phyloP scores from a whole-genome alignment of 2,888 invertebrate species.

The Morpho helenor region DNA sequence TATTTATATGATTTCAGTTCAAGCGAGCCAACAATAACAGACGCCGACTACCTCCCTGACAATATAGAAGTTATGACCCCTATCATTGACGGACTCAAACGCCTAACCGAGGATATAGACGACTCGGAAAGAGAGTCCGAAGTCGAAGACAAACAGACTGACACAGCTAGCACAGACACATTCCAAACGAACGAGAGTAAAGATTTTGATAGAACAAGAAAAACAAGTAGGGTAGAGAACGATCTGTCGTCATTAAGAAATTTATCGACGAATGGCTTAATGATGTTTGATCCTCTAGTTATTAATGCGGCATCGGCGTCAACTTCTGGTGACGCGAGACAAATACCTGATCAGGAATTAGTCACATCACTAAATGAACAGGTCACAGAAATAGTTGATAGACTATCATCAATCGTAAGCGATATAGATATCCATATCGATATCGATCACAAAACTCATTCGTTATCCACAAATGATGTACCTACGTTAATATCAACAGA shows the following conservation, averaged over 20 bases:
- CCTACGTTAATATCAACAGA: slow-evolving; percentile 58
- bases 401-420: slow-evolving; percentile 62
- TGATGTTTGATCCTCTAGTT: slow-evolving; percentile 73
- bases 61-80: slow-evolving; percentile 74
- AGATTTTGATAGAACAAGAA: slow-evolving; percentile 44
- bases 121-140: slow-evolving; percentile 38
- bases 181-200: slow-evolving; percentile 51
- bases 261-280: slow-evolving; percentile 67
- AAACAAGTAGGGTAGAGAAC: slow-evolving; percentile 56
- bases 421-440: slow-evolving; percentile 60
- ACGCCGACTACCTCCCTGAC: slow-evolving; percentile 68
- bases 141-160: slow-evolving; percentile 36
- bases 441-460: slow-evolving; percentile 62
- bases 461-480: slow-evolving; percentile 68
- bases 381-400: slow-evolving; percentile 71
- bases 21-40: slow-evolving; percentile 60
- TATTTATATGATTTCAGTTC: slow-evolving; percentile 42
- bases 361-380: slow-evolving; percentile 73
- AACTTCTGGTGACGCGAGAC: slow-evolving; percentile 49
- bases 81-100: slow-evolving; percentile 63
- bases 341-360: slow-evolving; percentile 64
- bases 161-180: slow-evolving; percentile 53
- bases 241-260: slow-evolving; percentile 65
- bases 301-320: slow-evolving; percentile 60
- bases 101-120: slow-evolving; percentile 47